A percentile compares a stretch with the other conserved stretches of the same genome.
Evolutionary conservation across 2,113 vertebrate genomes (phyloP).

Genomic region (Bubalus kerabau): DNA sequence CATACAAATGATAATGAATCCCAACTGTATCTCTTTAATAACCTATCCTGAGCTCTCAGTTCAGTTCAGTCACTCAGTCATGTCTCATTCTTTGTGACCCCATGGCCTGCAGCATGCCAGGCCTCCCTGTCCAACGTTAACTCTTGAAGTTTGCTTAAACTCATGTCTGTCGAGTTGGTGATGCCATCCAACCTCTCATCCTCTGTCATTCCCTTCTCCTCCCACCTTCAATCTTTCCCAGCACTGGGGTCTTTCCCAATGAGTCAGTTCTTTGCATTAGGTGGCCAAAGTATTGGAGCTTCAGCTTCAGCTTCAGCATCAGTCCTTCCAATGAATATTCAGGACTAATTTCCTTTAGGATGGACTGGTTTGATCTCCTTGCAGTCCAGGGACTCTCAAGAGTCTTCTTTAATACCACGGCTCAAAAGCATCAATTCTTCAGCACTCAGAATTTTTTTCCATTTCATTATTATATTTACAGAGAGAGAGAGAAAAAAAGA

Average conservation of each 20-base stretch:
- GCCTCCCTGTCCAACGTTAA: neutral
- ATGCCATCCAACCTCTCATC: neutral
- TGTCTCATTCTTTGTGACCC: neutral
- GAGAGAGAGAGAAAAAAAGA: neutral
- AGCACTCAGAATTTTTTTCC: neutral
- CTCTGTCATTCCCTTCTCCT: neutral
- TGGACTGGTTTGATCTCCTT: neutral
- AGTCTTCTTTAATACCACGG: neutral
- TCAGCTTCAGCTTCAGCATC: neutral
- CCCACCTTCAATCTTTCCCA: neutral
- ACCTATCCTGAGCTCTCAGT: neutral
- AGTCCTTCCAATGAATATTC: neutral
- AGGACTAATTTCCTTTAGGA: neutral
- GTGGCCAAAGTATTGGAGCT: neutral
- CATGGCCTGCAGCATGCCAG: neutral
- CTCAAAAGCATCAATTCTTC: neutral
- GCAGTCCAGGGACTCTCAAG: neutral
- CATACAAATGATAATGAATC: neutral
- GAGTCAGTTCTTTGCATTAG: neutral
- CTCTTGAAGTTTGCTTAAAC: neutral
- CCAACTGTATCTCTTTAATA: neutral
- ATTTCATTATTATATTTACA: slow-evolving; percentile 47
- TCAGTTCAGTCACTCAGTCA: neutral
- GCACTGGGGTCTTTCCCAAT: neutral
- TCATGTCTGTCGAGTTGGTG: neutral